Evolutionary conservation across 2,888 invertebrate species (phyloP), one percentile per base, ranked within the genome.

Genomic region (Orchestes rusci): DNA sequence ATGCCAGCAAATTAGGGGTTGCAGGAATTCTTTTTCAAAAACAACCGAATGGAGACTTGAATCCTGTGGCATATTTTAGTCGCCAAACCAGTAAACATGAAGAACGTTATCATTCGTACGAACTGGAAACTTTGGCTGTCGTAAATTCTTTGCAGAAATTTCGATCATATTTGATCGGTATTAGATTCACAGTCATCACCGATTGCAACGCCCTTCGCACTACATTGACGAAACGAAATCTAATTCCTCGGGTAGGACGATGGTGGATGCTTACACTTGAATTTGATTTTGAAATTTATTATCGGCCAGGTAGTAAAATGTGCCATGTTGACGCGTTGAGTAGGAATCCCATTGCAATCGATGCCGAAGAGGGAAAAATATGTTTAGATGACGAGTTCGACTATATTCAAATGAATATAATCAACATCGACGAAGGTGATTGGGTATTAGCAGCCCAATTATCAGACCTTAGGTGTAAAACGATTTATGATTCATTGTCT

Each of bases 191-290:
- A 39, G 43, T 54, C 5, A 34, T 54, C 20, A 56, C 43, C 2
- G 54, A 56, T 47, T 58, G 56, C 29, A 54, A 51, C 34, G 51
- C 55, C 8, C 16, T 58, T 23, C 38, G 55, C 16, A 44, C 45
- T 28, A 53, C 58, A 5, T 17, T 49, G 4, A 29, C 37, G n/a
- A 56, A 58, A 47, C 29, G 47, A 31, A 13, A n/a, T 13, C 17
- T 57, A 13, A 39, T 54, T 29, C 59, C 64, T 1, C 36, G 61
- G 29, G 55, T 61, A 10, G 60, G 54, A 2, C 45, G 62, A 32
- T 63, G 64, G 62, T 61, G 59, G 55, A 31, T 62, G 3, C 16
- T 31, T 31, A 23, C 23, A n/a, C n/a, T n/a, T n/a, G n/a, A n/a
- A n/a, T n/a, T n/a, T n/a, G n/a, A n/a, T n/a, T n/a, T n/a, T n/a